Percentiles rank a stretch among this genome's conserved stretches.
Evolutionary conservation across 2,888 invertebrate species (phyloP).

Genomic region (Lobophora halterata): DNA sequence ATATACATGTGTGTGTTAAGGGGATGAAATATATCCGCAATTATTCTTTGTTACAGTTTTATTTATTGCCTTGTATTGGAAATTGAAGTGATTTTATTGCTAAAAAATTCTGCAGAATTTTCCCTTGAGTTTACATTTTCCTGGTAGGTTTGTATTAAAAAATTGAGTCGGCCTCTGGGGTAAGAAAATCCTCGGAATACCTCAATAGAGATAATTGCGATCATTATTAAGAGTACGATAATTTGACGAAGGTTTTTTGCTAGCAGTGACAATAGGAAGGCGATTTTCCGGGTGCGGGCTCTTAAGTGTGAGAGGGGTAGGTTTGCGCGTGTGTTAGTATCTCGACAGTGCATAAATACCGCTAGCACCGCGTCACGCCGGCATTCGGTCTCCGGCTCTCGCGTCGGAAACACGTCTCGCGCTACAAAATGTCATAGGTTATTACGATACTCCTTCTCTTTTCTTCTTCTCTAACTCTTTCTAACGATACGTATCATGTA

Average conservation of each 20-base stretch:
- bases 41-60: constrained; percentile 66
- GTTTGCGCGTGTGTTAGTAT: constrained; percentile 35
- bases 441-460: constrained; percentile 37
- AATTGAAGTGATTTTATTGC: constrained; percentile 49
- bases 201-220: constrained; percentile 68
- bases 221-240: constrained; percentile 65
- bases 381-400: constrained; percentile 61
- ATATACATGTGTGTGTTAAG: constrained; percentile 47
- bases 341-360: constrained; percentile 52
- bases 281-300: constrained; percentile 64
- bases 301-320: constrained; percentile 50
- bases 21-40: constrained; percentile 59
- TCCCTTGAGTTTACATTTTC: too few relatives aligned
- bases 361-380: constrained; percentile 32
- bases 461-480: constrained; percentile 53
- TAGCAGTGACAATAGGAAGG: constrained; percentile 69
- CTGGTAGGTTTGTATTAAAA: too few relatives aligned
- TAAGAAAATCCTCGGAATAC: constrained; percentile 29
- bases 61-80: constrained; percentile 46
- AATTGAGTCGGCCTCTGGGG: constrained; percentile 30
- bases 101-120: constrained; percentile 36
- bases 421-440: constrained; percentile 60
- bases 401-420: constrained; percentile 52
- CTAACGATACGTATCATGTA: constrained; percentile 76
- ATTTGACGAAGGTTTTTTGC: constrained; percentile 61